Evolutionary conservation across 2,113 vertebrate genomes (phyloP).

Genomic region (Prochilodus magdalenae): DNA sequence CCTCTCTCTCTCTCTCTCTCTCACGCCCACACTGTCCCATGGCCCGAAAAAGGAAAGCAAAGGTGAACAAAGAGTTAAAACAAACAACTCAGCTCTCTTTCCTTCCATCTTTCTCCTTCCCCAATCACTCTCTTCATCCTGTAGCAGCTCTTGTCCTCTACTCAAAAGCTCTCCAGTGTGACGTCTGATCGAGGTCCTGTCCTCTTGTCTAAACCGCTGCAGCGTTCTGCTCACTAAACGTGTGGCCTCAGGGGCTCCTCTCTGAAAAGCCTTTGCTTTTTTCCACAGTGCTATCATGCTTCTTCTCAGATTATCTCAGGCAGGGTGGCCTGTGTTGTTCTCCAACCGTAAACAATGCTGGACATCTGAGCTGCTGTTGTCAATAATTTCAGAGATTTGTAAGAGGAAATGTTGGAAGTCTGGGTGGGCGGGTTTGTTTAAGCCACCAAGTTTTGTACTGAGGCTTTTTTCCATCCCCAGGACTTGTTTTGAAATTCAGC

Average conservation of each 20-base stretch:
- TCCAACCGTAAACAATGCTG: background rate
- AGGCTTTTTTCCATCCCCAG: background rate
- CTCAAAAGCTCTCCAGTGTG: constrained; percentile 65
- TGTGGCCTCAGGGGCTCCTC: constrained; percentile 5
- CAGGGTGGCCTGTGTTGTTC: background rate
- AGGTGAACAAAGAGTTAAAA: constrained; percentile 15
- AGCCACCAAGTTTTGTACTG: no score
- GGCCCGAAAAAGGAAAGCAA: constrained; percentile 1
- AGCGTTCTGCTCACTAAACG: constrained; percentile 34
- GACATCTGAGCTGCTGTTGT: background rate
- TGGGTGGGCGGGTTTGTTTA: no score
- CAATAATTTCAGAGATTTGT: background rate
- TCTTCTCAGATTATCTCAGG: constrained; percentile 5
- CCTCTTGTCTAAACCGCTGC: constrained; percentile 52
- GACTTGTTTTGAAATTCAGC: background rate
- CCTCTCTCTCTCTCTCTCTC: constrained; percentile 42
- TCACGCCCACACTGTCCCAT: constrained; percentile 11
- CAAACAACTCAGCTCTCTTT: background rate
- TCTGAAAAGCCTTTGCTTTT: constrained; percentile 18
- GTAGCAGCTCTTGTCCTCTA: constrained; percentile 61
- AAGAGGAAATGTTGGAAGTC: background rate
- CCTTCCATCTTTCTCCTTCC: constrained; percentile 5
- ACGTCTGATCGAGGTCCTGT: constrained; percentile 55
- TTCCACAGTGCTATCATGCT: background rate
- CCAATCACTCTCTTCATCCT: constrained; percentile 45